Percentiles rank a stretch among this genome's conserved stretches.
Conservation (phyloP, 35 echinoderm and acorn worm genomes). For the Eucidaris tribuloides region DNA sequence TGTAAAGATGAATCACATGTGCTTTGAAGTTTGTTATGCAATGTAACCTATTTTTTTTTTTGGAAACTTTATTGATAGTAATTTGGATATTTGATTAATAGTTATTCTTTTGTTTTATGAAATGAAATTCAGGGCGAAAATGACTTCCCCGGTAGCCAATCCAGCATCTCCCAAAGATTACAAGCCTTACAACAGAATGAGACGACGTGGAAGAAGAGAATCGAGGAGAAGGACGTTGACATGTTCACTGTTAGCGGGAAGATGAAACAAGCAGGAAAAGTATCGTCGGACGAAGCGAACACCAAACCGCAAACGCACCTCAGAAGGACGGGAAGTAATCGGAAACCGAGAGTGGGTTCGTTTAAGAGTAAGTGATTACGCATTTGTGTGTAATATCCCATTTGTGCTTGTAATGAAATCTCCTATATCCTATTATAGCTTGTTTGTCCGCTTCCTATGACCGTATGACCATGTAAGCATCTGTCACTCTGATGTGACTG, state of each 20-base stretch:
- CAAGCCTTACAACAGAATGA: constrained; percentile 45
- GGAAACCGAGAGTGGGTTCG: constrained; percentile 45
- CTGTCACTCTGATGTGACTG: no score
- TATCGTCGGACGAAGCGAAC: constrained; percentile 28
- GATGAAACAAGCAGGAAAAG: constrained; percentile 58
- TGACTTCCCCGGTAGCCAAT: background rate
- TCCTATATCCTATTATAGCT: no score
- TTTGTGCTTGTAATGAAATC: no score
- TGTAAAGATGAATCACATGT: no score
- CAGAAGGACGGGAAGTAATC: constrained; percentile 50
- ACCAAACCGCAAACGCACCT: constrained; percentile 32
- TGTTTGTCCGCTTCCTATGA: no score
- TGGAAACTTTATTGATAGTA: no score
- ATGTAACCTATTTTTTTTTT: no score
- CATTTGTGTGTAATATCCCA: background rate
- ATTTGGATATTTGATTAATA: no score
- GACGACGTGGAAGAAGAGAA: constrained; percentile 75
- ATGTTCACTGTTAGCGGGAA: constrained; percentile 91
- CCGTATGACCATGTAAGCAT: no score
- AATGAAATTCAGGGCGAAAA: no score
- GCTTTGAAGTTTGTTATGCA: no score
- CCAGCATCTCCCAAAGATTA: constrained; percentile 75
- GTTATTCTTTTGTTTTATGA: no score
- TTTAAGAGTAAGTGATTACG: constrained; percentile 33
- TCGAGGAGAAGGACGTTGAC: constrained; percentile 82